These are phyloP conservation scores for Phortica okadai DNA, from an alignment of 2,888 invertebrate species.

Conservation along the genomic window DNA sequence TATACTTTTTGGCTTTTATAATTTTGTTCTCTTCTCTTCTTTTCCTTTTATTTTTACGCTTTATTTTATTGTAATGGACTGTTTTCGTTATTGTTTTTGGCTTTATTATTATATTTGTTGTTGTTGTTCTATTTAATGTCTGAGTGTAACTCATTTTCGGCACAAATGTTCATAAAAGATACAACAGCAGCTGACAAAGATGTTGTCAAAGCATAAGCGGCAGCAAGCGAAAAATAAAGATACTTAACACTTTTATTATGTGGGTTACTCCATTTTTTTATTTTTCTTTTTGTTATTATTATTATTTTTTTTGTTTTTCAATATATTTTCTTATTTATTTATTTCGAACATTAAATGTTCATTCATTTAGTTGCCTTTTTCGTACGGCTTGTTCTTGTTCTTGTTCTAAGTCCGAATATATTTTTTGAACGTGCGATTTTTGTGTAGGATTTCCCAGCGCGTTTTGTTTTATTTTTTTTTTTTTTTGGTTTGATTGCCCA, in stretches of 20 bases:
- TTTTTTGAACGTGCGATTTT: slow-evolving; percentile 1
- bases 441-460: slow-evolving; percentile 23
- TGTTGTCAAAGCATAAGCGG: not conserved
- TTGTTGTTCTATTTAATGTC: not conserved
- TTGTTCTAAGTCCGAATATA: slow-evolving; percentile 8
- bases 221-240: not conserved
- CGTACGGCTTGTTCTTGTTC: not conserved
- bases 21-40: not conserved
- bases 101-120: not conserved
- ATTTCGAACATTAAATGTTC: slow-evolving; percentile 23
- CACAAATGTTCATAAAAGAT: not conserved
- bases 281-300: not conserved
- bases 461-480: not conserved
- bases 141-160: not conserved
- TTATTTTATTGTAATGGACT: slow-evolving; percentile 11
- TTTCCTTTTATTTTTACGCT: not conserved
- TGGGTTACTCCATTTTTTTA: slow-evolving; percentile 48
- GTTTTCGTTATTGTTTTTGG: not conserved
- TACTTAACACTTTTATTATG: slow-evolving; percentile 38
- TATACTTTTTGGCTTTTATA: slow-evolving; percentile 16
- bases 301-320: not conserved
- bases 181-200: not conserved
- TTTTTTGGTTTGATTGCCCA: not conserved
- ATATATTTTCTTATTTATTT: slow-evolving; percentile 24
- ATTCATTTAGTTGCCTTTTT: slow-evolving; percentile 29